Evolutionary conservation across 2,113 vertebrate species (phyloP), one percentile per base, ranked within the genome.

Genomic region (Fregata magnificens): DNA sequence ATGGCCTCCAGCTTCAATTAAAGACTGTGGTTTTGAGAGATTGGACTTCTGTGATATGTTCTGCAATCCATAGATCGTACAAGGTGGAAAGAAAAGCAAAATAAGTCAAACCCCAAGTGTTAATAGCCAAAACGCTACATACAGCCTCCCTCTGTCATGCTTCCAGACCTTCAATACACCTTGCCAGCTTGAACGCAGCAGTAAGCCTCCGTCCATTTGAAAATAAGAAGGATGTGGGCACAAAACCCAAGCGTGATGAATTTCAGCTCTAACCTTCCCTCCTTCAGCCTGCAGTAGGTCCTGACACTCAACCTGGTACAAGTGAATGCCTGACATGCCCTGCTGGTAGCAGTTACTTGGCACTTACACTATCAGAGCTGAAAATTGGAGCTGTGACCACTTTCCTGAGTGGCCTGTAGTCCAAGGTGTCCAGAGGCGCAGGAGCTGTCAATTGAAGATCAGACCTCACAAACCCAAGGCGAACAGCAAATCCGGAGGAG

Each of bases 401-500:
- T 62, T 49, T 34, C 18, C 22, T 1, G 2, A 24, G 71, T 19
- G 50, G 12, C 10, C 69, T 31, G 24, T 8, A 19, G 19, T 7
- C 16, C 86, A 44, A 56, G 36, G 61, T 9, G 13, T 44, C 26
- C 22, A 11, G 6, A 19, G 13, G 44, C 50, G 22, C 26, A 34
- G 10, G 28, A 69, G 67, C 61, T 26, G 12, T 4, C 53, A 67
- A 1, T 0, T 38, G 62, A 85, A 61, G 42, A 22, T 40, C 67
- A 62, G 21, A 36, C 26, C 38, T 29, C 31, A 22, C n/a, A 38
- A 62, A 58, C 3, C 10, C 28, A 63, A 76, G 36, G 24, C 28
- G 45, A 36, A 58, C 4, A n/a, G 56, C 20, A 28, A 31, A 36
- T 0, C 1, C 1, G 6, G 74, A 61, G 52, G 66, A 70, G 63